Conservation (phyloP, 2,888 invertebrate genomes). For the Salticus scenicus region DNA sequence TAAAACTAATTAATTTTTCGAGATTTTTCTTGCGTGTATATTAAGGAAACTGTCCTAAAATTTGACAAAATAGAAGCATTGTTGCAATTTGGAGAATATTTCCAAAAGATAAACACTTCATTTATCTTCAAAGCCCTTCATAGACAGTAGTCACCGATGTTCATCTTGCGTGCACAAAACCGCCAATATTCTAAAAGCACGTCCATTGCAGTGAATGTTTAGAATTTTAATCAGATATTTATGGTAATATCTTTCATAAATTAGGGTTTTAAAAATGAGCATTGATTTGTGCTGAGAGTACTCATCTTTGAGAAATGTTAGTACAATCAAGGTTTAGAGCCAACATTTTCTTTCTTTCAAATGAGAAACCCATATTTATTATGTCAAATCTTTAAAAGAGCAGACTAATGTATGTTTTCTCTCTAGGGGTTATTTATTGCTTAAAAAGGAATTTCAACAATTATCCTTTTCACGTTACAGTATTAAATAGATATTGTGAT, state of each 20-base stretch:
- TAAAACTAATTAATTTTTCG: constrained; percentile 12
- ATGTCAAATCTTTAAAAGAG: background rate
- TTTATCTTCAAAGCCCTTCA: constrained; percentile 14
- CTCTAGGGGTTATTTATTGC: too few species aligned
- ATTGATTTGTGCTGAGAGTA: background rate
- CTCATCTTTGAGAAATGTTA: background rate
- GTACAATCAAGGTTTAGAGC: too few species aligned
- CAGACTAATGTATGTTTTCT: background rate
- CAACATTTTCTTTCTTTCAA: too few species aligned
- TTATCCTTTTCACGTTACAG: too few species aligned
- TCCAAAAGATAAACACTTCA: constrained; percentile 7
- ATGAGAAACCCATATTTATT: background rate
- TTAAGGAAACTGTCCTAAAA: constrained; percentile 8
- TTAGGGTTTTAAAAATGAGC: constrained; percentile 46
- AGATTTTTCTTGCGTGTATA: constrained; percentile 27
- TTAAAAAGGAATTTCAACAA: too few species aligned
- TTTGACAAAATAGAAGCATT: constrained; percentile 10
- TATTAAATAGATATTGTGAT: too few species aligned
- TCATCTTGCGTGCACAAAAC: constrained; percentile 22
- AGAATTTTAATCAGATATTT: constrained; percentile 37
- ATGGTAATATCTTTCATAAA: constrained; percentile 31
- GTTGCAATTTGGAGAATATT: background rate
- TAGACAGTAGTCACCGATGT: constrained; percentile 20
- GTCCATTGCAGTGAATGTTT: background rate
- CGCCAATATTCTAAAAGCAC: constrained; percentile 9